phyloP scores from a whole-genome alignment of 2,888 invertebrate species.

The Xestia sexstrigata region DNA sequence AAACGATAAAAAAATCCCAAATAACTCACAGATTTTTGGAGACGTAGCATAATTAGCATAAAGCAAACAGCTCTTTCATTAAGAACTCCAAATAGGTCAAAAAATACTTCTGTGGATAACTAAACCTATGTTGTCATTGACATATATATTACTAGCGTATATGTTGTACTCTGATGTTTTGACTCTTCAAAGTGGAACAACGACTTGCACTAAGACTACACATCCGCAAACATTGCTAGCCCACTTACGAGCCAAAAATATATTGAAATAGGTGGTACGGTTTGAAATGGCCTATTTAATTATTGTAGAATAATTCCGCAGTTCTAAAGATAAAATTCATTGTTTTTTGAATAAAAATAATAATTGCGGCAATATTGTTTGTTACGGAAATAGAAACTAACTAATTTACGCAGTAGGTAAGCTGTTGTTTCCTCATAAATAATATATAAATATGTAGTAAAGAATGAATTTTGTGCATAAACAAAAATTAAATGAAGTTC shows the following conservation, averaged over 20 bases:
- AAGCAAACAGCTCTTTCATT: slow-evolving; percentile 3
- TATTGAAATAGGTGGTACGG: slow-evolving; percentile 19
- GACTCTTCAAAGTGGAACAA: slow-evolving; percentile 54
- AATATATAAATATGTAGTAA: neutral
- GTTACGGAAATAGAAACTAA: slow-evolving; percentile 30
- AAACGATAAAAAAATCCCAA: neutral
- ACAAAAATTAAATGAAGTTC: neutral
- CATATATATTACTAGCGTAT: no score
- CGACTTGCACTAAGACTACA: slow-evolving; percentile 58
- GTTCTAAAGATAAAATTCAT: slow-evolving; percentile 19
- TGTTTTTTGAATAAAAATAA: slow-evolving; percentile 21
- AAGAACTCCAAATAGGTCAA: slow-evolving; percentile 11
- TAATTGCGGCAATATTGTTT: slow-evolving; percentile 17
- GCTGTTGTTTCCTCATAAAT: slow-evolving; percentile 17
- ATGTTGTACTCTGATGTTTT: slow-evolving; percentile 38
- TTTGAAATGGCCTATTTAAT: slow-evolving; percentile 53
- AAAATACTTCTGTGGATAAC: slow-evolving; percentile 15
- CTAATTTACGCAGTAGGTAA: slow-evolving; percentile 10
- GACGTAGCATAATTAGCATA: neutral
- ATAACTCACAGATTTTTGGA: neutral
- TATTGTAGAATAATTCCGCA: slow-evolving; percentile 16
- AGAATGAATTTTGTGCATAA: neutral
- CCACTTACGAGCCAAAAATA: slow-evolving; percentile 54
- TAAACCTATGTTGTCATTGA: slow-evolving; percentile 5
- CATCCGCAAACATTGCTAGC: slow-evolving; percentile 59